These are phyloP conservation scores for Hypsibius dujardini DNA, from an alignment of 1,140 invertebrate genomes.

Conservation along the genomic window DNA sequence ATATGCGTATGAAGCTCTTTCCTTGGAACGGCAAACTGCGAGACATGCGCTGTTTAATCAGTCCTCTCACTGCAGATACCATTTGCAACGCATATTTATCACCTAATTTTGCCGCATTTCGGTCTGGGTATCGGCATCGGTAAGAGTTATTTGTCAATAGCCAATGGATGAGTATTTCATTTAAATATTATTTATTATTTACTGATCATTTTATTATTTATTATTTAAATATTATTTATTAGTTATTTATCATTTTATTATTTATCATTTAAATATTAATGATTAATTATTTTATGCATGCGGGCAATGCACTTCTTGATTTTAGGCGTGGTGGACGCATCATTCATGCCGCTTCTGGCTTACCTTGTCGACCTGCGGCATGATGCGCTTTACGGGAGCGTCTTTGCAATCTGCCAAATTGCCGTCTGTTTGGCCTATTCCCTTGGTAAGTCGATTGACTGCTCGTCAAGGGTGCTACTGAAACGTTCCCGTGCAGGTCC, in stretches of 20 bases:
- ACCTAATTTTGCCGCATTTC: constrained; percentile 52
- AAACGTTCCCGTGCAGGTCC: constrained; percentile 39
- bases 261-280: no score
- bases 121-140: constrained; percentile 50
- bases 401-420: constrained; percentile 70
- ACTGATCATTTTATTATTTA: no score
- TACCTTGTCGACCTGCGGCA: constrained; percentile 52
- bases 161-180: no score
- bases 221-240: no score
- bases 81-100: constrained; percentile 42
- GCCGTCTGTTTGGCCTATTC: constrained; percentile 64
- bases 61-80: constrained; percentile 37
- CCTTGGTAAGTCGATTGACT: constrained; percentile 38
- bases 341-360: constrained; percentile 54
- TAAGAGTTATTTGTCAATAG: constrained; percentile 12
- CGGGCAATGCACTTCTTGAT: background rate
- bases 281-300: no score
- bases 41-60: no score
- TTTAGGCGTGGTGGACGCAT: constrained; percentile 52
- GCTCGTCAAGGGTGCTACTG: no score
- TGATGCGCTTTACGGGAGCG: constrained; percentile 54
- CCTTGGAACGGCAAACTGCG: constrained; percentile 11
- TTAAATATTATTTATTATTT: no score
- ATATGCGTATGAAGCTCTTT: constrained; percentile 37
- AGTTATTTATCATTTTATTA: no score